These are phyloP conservation scores for Anas platyrhynchos DNA, from an alignment of 2,113 vertebrate species.

Conservation along the genomic window DNA sequence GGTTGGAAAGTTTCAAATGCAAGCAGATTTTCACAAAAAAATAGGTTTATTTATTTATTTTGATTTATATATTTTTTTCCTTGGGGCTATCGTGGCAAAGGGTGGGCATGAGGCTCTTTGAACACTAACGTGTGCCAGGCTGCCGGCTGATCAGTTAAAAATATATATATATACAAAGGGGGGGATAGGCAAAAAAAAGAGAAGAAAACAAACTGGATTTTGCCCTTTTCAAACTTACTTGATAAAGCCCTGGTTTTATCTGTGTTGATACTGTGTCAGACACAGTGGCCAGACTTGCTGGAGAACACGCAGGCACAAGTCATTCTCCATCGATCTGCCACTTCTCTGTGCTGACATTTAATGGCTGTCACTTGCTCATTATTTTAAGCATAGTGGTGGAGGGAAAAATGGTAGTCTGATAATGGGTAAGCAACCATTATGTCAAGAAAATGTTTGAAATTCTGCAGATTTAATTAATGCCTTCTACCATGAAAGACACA, in stretches of 20 bases:
- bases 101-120: neutral
- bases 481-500: neutral
- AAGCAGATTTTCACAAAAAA: neutral
- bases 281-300: neutral
- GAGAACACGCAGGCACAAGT: neutral
- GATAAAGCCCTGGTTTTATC: neutral
- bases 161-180: neutral
- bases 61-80: neutral
- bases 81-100: rapidly evolving
- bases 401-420: neutral
- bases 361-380: constrained; percentile 26
- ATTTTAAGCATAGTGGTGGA: neutral
- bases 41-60: rapidly evolving
- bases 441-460: constrained; percentile 45
- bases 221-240: neutral
- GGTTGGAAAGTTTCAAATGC: neutral
- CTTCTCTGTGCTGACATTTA: neutral
- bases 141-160: neutral
- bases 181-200: neutral
- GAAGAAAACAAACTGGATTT: neutral
- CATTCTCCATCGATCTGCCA: neutral
- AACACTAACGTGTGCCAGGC: no score
- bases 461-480: constrained; percentile 41
- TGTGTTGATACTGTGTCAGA: neutral
- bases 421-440: neutral